Base-by-base conservation (phyloP, 2,797 vertebrate species). In the Sciurus vulgaris region DNA sequence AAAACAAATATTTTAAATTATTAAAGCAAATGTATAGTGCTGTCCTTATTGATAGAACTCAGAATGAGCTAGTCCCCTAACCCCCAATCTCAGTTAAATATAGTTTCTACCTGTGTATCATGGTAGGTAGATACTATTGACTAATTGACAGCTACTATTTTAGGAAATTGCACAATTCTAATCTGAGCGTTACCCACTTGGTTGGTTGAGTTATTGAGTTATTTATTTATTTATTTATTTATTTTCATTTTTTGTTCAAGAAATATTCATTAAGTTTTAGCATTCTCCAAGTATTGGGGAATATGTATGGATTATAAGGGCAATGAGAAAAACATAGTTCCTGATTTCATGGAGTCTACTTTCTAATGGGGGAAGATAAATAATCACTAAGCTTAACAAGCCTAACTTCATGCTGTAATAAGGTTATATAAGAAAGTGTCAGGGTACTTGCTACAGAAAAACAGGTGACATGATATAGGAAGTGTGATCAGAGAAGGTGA, bases 231-330 rank as follows among this genome's bases (percentile, higher is more conserved):
- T 38, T 38, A 38, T 54, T 73, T 84, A 30, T 51, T 86, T 15
- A 22, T 61, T 94, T 94, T 69, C 13, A 54, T 81, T 91, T 96
- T 28, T 56, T 20, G 54, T 56, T 79, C 74, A 72, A 76, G 8
- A 84, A 72, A 14, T 93, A 86, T 28, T 76, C 65, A 94, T 41
- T 91, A 49, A 84, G 41, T 54, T 18, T 89, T 76, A 91, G 54
- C 20, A 54, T 56, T 89, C 3, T 92, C 12, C 63, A 82, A 47
- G 38, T 84, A 72, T 59, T 85, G 10, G 28, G 0, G 20, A 67
- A 83, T 38, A 8, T 84, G 4, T 63, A 91, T 93, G 54, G 95
- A 11, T 56, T 72, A 78, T 7, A 69, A 92, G 69, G 3, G 28
- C 33, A 84, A 72, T 84, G 78, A 65, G 35, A 51, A 85, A 78